These are phyloP conservation scores for Seira sanloemensis DNA, from an alignment of 2,888 invertebrate genomes.

Conservation along the genomic window DNA sequence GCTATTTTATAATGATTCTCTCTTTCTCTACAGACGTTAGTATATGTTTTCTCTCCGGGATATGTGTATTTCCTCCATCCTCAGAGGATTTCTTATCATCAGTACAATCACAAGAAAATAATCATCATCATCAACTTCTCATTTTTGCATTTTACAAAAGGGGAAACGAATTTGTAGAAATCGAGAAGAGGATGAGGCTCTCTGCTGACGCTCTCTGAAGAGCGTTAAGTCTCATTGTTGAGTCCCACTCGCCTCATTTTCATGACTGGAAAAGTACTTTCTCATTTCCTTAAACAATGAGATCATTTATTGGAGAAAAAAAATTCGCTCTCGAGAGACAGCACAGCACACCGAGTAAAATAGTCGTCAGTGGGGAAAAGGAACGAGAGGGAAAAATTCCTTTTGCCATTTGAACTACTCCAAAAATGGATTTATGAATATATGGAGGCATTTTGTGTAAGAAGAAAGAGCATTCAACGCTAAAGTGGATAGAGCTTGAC, in stretches of 20 bases:
- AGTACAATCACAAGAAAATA: neutral
- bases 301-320: neutral
- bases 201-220: neutral
- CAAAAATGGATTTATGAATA: neutral
- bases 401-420: neutral
- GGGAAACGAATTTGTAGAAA: neutral
- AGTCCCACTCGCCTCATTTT: conserved; percentile 8
- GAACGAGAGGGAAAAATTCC: neutral
- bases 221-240: neutral
- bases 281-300: neutral
- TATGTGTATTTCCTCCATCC: neutral
- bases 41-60: neutral
- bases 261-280: neutral
- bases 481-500: neutral
- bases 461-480: neutral
- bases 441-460: no score
- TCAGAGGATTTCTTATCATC: neutral
- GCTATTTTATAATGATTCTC: neutral
- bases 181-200: neutral
- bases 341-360: no score
- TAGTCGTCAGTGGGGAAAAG: neutral
- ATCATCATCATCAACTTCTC: conserved; percentile 55
- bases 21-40: conserved; percentile 7
- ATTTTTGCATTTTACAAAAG: conserved; percentile 46
- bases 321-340: neutral